phyloP scores from a whole-genome alignment of 2,888 invertebrate genomes.

The Beris morrisii region DNA sequence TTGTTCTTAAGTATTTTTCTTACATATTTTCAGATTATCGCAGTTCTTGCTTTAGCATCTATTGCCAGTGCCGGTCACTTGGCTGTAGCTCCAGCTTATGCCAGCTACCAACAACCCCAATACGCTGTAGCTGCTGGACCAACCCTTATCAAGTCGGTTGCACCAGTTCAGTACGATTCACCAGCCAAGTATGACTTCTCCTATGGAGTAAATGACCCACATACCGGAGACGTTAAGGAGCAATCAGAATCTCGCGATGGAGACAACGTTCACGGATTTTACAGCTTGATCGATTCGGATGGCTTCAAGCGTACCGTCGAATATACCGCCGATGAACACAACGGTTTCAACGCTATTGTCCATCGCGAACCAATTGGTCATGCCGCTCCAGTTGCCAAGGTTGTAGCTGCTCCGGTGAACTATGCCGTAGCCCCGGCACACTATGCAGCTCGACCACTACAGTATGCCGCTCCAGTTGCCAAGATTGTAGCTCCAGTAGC shows the following conservation, averaged over 20 bases:
- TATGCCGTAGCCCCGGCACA: constrained; percentile 3
- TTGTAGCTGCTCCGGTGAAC: constrained; percentile 37
- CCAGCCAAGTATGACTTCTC: constrained; percentile 57
- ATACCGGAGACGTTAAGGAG: constrained; percentile 60
- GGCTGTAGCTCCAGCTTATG: neutral
- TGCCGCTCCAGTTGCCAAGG: constrained; percentile 39
- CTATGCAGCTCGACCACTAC: neutral
- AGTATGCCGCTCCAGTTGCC: constrained; percentile 15
- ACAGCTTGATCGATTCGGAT: constrained; percentile 60
- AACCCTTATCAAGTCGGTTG: neutral
- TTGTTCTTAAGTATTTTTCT: neutral
- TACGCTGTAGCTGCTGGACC: too few species aligned
- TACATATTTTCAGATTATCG: constrained; percentile 12
- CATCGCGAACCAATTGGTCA: constrained; percentile 55
- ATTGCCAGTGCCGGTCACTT: neutral
- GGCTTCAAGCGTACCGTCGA: constrained; percentile 60
- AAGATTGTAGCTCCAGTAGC: neutral
- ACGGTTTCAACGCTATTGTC: constrained; percentile 62
- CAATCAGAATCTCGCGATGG: constrained; percentile 60
- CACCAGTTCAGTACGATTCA: constrained; percentile 38
- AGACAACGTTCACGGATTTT: constrained; percentile 59
- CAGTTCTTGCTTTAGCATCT: constrained; percentile 10
- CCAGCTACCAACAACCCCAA: neutral
- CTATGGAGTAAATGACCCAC: constrained; percentile 58
- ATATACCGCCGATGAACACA: constrained; percentile 60